A percentile compares a stretch with the other conserved stretches of the same genome.
These are phyloP conservation scores for Mycteria americana DNA, from an alignment of 2,797 vertebrate species.

Conservation along the genomic window DNA sequence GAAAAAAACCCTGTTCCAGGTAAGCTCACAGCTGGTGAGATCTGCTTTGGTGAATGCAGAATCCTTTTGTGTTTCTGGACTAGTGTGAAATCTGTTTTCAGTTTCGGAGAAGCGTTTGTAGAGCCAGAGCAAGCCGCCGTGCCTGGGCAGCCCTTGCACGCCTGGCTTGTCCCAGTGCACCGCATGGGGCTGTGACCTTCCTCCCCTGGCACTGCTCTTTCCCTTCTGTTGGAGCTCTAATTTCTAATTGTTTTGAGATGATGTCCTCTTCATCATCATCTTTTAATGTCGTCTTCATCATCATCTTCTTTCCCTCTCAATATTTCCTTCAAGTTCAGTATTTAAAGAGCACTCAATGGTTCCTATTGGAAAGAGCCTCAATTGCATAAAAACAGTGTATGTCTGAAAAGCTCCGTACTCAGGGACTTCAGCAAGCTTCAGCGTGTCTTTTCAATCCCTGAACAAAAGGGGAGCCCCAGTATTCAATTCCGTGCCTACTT, in stretches of 20 bases:
- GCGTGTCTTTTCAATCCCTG: background rate
- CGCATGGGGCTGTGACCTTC: background rate
- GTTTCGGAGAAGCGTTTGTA: background rate
- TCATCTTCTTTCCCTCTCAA: background rate
- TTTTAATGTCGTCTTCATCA: background rate
- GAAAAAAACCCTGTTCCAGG: background rate
- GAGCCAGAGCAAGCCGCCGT: fast-evolving
- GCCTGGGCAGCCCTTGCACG: background rate
- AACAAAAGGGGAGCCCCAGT: background rate
- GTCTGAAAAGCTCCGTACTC: background rate
- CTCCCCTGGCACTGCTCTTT: background rate
- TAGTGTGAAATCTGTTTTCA: background rate
- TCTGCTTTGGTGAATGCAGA: background rate
- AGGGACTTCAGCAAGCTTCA: background rate
- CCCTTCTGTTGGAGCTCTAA: background rate
- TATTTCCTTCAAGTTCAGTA: background rate
- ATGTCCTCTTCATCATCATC: background rate
- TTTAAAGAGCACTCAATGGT: background rate
- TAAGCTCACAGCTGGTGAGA: background rate
- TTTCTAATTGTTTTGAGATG: background rate
- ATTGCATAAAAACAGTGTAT: background rate
- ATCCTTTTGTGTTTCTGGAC: background rate
- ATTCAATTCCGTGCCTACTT: background rate
- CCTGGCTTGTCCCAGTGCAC: fast-evolving
- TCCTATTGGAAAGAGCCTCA: background rate